These are phyloP conservation scores for Xenops minutus DNA, from an alignment of 2,797 vertebrate genomes.

Conservation along the genomic window DNA sequence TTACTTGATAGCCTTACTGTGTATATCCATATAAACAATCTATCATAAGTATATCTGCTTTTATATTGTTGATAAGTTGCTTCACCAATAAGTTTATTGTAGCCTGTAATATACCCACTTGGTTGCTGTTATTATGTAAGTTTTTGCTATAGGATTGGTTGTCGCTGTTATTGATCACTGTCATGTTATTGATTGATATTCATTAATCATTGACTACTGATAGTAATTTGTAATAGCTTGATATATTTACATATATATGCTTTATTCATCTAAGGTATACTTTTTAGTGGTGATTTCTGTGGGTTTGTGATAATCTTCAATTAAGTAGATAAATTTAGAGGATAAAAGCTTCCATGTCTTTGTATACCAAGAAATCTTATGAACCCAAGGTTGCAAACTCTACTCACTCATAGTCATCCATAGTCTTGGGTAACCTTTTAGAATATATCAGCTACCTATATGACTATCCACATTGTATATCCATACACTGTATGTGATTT, in stretches of 20 bases:
- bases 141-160: neutral
- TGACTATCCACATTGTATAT: neutral
- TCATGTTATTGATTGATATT: neutral
- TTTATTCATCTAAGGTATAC: neutral
- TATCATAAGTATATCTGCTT: neutral
- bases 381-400: fast-evolving
- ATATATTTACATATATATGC: neutral
- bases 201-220: neutral
- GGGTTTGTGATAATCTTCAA: neutral
- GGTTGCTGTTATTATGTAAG: neutral
- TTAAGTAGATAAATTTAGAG: neutral
- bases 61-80: neutral
- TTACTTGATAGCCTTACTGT: fast-evolving
- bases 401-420: fast-evolving
- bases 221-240: neutral
- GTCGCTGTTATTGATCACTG: neutral
- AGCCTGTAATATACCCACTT: neutral
- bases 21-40: neutral
- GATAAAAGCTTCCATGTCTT: neutral
- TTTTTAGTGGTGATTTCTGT: neutral
- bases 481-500: neutral
- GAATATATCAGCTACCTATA: neutral
- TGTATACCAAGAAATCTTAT: neutral
- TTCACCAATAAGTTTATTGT: neutral
- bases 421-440: neutral